Evolutionary conservation across 30 jellyfish, hydroid and myxozoan genomes (phyloP), one percentile per base, ranked within the genome.

Genomic region (Turritopsis rubra): DNA sequence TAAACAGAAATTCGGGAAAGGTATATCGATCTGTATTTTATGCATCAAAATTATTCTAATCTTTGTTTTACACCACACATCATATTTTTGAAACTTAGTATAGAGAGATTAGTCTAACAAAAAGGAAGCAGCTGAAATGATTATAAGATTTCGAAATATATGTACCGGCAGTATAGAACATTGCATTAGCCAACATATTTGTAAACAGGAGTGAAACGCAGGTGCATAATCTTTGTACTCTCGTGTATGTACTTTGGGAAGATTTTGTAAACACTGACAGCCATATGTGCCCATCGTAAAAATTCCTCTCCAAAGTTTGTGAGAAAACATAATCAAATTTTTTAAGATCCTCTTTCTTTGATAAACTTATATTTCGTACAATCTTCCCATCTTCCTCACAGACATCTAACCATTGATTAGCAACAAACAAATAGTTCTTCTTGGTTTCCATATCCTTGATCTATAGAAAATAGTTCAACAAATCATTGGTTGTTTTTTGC

Each of bases 211-310:
- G 52, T 7, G 96, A 84, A 54, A 92, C 72, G 60, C 96, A 88
- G 76, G 95, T 84, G 74, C 93, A 88, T 20, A 92, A 82, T 5
- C 98, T 85, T 81, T 92, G 98, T 29, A 91, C 80, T 28, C 96
- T 88, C 21, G 98, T 92, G 81, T 85, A 92, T 29, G 86, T 87
- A 54, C 98, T 92, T 29, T 95, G 80, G 21, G 96, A 93, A 30
- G 96, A 96, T 26, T 95, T 91, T 17, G 96, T 85, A 86, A 86
- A 85, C 29, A 92, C 78, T 0, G 98, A 92, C 81, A 92, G 84
- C 98, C 98, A 92, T 18, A 92, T 86, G 71, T 92, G 98, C 8
- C 96, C 95, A 79, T 92, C 98, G 84, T 80, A 86, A 21, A 92
- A 83, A 75, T 92, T 84, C 84, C 87, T 82, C 22, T 96, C 84